These are phyloP conservation scores for Cistogaster globosa DNA, from an alignment of 2,888 invertebrate genomes.

Conservation along the genomic window DNA sequence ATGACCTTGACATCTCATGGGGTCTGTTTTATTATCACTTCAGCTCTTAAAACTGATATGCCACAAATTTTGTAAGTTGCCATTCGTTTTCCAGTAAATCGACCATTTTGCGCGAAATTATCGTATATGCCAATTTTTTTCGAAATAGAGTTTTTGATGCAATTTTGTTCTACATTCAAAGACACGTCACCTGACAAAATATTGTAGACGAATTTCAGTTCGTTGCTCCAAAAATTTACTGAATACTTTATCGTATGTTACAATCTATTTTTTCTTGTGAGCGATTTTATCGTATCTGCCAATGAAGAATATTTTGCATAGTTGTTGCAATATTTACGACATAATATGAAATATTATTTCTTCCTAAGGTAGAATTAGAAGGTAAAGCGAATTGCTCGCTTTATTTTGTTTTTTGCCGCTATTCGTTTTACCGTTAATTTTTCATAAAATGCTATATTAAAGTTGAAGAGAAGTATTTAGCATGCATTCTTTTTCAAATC, in stretches of 20 bases:
- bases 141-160: conserved; percentile 2
- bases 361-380: conserved; percentile 16
- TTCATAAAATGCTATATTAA: conserved; percentile 35
- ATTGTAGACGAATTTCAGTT: too few species aligned
- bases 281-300: conserved; percentile 27
- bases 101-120: background rate
- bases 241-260: too few species aligned
- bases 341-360: too few species aligned
- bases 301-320: conserved; percentile 35
- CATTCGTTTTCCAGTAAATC: too few species aligned
- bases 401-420: conserved; percentile 26
- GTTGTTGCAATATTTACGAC: conserved; percentile 21
- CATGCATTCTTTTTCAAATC: conserved; percentile 15
- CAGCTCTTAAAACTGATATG: too few species aligned
- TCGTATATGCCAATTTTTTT: conserved; percentile 8
- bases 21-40: too few species aligned
- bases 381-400: conserved; percentile 26
- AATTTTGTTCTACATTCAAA: background rate
- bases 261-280: too few species aligned
- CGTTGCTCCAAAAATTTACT: too few species aligned
- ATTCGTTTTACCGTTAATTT: conserved; percentile 37
- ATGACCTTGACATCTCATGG: too few species aligned
- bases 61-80: too few species aligned
- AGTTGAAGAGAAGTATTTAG: too few species aligned
- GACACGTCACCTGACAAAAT: too few species aligned